Evolutionary conservation across 2,888 invertebrate genomes (phyloP), one percentile per base, ranked within the genome.

Genomic region (Pinctada fucata): DNA sequence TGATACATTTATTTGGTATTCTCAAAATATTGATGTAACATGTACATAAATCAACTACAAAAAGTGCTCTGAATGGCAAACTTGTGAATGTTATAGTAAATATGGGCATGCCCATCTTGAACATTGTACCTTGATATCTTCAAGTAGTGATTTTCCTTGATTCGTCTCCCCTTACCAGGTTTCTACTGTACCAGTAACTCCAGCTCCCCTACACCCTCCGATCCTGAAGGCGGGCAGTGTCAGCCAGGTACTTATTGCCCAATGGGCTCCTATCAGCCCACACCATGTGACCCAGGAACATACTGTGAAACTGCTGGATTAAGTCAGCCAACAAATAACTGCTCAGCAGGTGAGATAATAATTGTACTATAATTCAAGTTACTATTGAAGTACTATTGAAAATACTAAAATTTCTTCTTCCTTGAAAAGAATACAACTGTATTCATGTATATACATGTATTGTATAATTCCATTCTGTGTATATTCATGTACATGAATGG

Each of bases 141-240:
- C n/a, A n/a, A n/a, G n/a, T n/a, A n/a, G n/a, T n/a, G n/a, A n/a
- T n/a, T n/a, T n/a, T n/a, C n/a, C n/a, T n/a, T n/a, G n/a, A n/a
- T n/a, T 74, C 45, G 48, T 45, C n/a, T 66, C 48, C 75, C 6
- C 51, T 13, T 76, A 77, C n/a, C 77, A 91, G 91, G 91, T n/a
- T 91, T 90, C 87, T 92, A 91, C 83, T 90, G 90, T 79, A 86
- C 83, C 45, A 82, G 84, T 76, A 89, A 87, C 67, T 87, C 89
- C 4, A 88, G 85, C 10, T 85, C 86, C 4, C 78, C 86, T 3
- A 90, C 86, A 2, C 88, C 89, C 1, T 68, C 82, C 13, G 75
- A 83, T 1, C 81, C 86, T 2, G 86, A 89, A 77, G 91, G 91
- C 45, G 91, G 90, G 0, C 83, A 89, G 79, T 91, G 91, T 84